These are phyloP conservation scores for Hypsopygia costalis DNA, from an alignment of 2,888 invertebrate species.

Conservation along the genomic window DNA sequence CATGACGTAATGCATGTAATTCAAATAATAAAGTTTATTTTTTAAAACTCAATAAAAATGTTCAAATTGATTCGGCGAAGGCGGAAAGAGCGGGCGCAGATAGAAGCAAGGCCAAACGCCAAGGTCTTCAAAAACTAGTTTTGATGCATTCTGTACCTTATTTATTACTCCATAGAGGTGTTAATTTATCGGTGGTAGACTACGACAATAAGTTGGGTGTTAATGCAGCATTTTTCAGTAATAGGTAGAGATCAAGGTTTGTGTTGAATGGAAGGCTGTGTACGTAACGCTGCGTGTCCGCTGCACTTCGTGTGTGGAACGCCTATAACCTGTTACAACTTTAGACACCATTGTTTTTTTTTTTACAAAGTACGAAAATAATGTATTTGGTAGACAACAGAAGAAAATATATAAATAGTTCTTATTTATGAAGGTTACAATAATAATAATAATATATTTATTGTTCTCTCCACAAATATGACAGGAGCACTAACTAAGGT, in stretches of 20 bases:
- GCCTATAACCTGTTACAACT: neutral
- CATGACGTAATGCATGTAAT: no score
- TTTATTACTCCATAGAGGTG: slow-evolving; percentile 28
- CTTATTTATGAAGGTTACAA: no score
- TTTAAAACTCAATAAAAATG: slow-evolving; percentile 52
- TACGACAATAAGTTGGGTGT: slow-evolving; percentile 70
- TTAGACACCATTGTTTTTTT: no score
- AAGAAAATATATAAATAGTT: no score
- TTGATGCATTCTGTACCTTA: slow-evolving; percentile 36
- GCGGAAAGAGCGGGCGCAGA: slow-evolving; percentile 78
- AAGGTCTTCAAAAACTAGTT: slow-evolving; percentile 54
- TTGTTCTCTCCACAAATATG: no score
- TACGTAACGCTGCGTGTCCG: slow-evolving; percentile 9
- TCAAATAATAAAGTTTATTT: slow-evolving; percentile 2
- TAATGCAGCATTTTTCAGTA: slow-evolving; percentile 77
- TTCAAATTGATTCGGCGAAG: slow-evolving; percentile 75
- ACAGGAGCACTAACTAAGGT: no score
- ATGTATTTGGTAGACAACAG: no score
- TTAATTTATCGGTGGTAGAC: slow-evolving; percentile 33
- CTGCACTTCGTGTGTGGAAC: neutral
- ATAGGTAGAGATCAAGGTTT: slow-evolving; percentile 74
- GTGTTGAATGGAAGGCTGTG: slow-evolving; percentile 14
- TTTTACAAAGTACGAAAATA: no score
- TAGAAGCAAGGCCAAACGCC: slow-evolving; percentile 69
- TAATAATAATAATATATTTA: no score